These are phyloP conservation scores for Lymantria dispar DNA, from an alignment of 2,888 invertebrate genomes.

Conservation along the genomic window DNA sequence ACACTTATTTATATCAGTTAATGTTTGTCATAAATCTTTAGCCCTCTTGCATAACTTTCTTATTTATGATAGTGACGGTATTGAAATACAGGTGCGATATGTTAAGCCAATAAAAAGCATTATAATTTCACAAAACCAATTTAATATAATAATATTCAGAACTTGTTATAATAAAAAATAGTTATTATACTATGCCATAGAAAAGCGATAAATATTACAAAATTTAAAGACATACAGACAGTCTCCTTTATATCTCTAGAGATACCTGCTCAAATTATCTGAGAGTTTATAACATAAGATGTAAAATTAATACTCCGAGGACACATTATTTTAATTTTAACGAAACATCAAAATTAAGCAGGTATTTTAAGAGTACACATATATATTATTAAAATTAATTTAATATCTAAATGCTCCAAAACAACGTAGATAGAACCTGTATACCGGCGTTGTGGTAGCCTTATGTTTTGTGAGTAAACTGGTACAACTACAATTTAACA, in stretches of 20 bases:
- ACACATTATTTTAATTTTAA: not conserved
- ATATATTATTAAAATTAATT: constrained; percentile 42
- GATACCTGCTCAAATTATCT: not conserved
- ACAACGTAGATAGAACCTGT: constrained; percentile 54
- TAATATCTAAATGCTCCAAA: constrained; percentile 52
- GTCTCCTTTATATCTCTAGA: constrained; percentile 29
- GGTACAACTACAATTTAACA: too few species aligned
- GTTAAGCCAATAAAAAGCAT: not conserved
- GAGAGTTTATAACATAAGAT: not conserved
- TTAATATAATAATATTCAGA: constrained; percentile 26
- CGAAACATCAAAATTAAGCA: not conserved
- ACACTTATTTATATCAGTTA: too few species aligned
- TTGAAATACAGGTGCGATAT: too few species aligned
- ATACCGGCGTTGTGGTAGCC: constrained; percentile 57
- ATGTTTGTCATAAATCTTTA: too few species aligned
- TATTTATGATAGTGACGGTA: too few species aligned
- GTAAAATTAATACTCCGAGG: not conserved
- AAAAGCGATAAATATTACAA: constrained; percentile 49
- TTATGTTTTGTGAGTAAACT: too few species aligned
- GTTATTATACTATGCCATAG: constrained; percentile 34
- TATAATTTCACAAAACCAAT: constrained; percentile 32
- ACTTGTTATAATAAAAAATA: constrained; percentile 33
- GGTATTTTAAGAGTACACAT: constrained; percentile 18
- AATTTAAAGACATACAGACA: constrained; percentile 47
- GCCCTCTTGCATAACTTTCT: too few species aligned